A percentile compares a stretch with the other conserved stretches of the same genome.
Conservation (phyloP, 2,797 vertebrate genomes). For the Tragelaphus eurycerus region DNA sequence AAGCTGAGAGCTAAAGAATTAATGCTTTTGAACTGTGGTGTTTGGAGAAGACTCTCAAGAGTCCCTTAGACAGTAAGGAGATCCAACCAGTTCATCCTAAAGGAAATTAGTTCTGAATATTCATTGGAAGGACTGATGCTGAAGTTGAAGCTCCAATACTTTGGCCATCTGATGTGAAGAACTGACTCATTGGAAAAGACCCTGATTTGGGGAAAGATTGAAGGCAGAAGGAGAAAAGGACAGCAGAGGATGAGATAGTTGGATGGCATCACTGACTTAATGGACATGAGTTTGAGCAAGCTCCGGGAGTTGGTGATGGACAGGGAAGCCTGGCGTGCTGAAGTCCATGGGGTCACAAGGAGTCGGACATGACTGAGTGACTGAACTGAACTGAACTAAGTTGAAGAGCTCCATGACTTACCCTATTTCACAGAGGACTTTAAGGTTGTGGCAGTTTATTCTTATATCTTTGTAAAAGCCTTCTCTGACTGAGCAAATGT, state of each 20-base stretch:
- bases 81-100: background rate
- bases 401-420: background rate
- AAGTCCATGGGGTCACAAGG: background rate
- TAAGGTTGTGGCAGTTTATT: background rate
- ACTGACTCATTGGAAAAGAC: background rate
- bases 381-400: background rate
- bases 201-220: background rate
- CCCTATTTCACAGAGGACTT: background rate
- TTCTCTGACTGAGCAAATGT: background rate
- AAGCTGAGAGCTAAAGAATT: fast-evolving
- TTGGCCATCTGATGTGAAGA: background rate
- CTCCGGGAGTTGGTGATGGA: background rate
- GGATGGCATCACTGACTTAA: background rate
- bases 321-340: background rate
- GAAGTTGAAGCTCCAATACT: background rate
- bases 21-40: background rate
- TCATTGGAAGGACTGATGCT: background rate
- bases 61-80: background rate
- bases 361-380: background rate
- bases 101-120: background rate
- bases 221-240: background rate
- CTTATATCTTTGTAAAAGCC: background rate
- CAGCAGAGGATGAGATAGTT: background rate
- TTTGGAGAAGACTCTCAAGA: background rate
- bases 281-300: background rate